phyloP scores from a whole-genome alignment of 1,140 invertebrate genomes.

The Coenobita brevimanus region DNA sequence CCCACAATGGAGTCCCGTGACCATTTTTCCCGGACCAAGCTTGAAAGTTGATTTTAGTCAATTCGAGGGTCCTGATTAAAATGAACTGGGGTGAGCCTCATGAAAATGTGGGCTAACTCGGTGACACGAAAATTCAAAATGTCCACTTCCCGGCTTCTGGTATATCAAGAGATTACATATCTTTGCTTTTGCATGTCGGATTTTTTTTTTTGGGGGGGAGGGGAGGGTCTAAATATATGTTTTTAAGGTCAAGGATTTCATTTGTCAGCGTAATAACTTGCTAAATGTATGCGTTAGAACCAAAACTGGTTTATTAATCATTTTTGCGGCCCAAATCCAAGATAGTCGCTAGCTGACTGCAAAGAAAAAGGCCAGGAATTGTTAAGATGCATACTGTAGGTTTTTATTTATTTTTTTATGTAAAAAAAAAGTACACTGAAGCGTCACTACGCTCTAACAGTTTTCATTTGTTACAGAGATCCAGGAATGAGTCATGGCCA shows the following conservation, averaged over 20 bases:
- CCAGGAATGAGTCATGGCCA: not conserved
- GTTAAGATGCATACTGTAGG: conserved; percentile 6
- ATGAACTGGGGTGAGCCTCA: too few species aligned
- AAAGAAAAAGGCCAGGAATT: not conserved
- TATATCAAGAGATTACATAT: too few species aligned
- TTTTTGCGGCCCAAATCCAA: not conserved
- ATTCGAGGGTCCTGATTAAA: too few species aligned
- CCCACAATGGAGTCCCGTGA: too few species aligned
- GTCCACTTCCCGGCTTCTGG: too few species aligned
- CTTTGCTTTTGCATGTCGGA: conserved; percentile 1
- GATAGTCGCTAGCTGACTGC: not conserved
- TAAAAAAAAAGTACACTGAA: not conserved
- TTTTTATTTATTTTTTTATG: not conserved
- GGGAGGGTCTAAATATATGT: not conserved
- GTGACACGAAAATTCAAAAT: too few species aligned
- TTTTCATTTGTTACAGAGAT: conserved; percentile 29
- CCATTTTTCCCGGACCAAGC: too few species aligned
- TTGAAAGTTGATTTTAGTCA: too few species aligned
- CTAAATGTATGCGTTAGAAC: not conserved
- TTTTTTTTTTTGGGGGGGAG: too few species aligned
- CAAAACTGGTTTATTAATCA: not conserved
- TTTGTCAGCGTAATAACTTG: not conserved
- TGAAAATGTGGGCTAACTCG: too few species aligned
- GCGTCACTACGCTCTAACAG: not conserved
- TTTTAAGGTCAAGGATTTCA: not conserved